phyloP scores from a whole-genome alignment of 2,888 invertebrate genomes.

The Thera obeliscata region DNA sequence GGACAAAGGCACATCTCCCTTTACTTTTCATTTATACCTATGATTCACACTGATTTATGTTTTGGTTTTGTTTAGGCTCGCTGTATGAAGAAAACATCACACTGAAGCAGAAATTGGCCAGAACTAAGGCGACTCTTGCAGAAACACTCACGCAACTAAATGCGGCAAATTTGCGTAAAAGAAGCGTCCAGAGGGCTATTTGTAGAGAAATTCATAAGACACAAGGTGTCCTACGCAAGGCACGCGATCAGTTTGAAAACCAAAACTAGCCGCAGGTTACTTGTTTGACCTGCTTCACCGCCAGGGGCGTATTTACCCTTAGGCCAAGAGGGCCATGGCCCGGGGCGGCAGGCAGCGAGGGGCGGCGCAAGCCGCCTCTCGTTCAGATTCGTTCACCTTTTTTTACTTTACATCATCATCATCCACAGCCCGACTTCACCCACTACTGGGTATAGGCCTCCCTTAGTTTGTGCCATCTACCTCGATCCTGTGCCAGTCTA shows the following conservation, averaged over 20 bases:
- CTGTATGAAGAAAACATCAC: constrained; percentile 87
- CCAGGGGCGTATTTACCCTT: too few relatives aligned
- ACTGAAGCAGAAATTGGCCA: constrained; percentile 87
- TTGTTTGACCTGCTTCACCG: constrained; percentile 17
- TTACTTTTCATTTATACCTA: neutral
- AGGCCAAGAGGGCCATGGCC: too few relatives aligned
- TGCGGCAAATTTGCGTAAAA: constrained; percentile 91
- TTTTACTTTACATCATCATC: too few relatives aligned
- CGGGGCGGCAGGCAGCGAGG: too few relatives aligned
- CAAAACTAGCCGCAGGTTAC: constrained; percentile 43
- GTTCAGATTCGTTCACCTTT: too few relatives aligned
- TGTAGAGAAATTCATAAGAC: constrained; percentile 92
- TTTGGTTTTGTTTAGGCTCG: constrained; percentile 61
- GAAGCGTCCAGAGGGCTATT: constrained; percentile 92
- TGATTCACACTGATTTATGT: constrained; percentile 4
- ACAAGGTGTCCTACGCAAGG: constrained; percentile 89
- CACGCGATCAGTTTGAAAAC: constrained; percentile 88
- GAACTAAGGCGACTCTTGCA: constrained; percentile 90
- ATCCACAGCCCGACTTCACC: too few relatives aligned
- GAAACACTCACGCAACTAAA: constrained; percentile 90
- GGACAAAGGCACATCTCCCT: too few relatives aligned
- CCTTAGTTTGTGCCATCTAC: too few relatives aligned
- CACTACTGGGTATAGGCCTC: too few relatives aligned
- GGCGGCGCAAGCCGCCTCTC: too few relatives aligned
- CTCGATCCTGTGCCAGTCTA: too few relatives aligned